A percentile compares a stretch with the other conserved stretches of the same genome.
Conservation (phyloP, 2,113 vertebrate species). For the Struthio camelus region DNA sequence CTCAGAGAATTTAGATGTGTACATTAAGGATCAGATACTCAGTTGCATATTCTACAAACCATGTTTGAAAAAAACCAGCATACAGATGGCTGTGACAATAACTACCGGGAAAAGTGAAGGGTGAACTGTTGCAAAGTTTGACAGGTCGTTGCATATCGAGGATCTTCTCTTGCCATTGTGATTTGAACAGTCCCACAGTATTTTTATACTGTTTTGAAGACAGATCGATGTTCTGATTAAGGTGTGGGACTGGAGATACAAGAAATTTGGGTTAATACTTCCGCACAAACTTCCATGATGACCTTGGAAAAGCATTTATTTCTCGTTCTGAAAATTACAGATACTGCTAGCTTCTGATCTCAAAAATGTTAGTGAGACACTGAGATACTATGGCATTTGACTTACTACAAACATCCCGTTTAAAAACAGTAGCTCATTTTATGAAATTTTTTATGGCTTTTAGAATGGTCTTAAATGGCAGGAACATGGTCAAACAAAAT, state of each 20-base stretch:
- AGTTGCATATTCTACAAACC: slow-evolving; percentile 52
- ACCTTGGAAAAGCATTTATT: not conserved
- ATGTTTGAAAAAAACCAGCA: slow-evolving; percentile 53
- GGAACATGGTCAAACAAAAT: not conserved
- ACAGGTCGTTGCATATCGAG: not conserved
- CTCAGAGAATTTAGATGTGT: slow-evolving; percentile 54
- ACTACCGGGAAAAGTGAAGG: slow-evolving; percentile 18
- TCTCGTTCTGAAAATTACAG: not conserved
- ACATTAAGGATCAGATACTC: slow-evolving; percentile 60
- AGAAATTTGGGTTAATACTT: not conserved
- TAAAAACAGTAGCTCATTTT: not conserved
- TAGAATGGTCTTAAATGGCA: not conserved
- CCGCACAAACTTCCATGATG: not conserved
- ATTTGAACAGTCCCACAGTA: not conserved
- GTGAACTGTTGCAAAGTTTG: slow-evolving; percentile 41
- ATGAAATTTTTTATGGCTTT: not conserved
- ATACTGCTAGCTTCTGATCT: not conserved
- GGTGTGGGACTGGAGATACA: not conserved
- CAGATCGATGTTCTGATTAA: not conserved
- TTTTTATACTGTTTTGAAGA: not conserved
- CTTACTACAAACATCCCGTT: not conserved
- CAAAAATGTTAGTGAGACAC: not conserved
- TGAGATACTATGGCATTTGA: not conserved
- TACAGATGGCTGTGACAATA: slow-evolving; percentile 56
- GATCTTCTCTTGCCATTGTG: not conserved